These are phyloP conservation scores for Crenuchus spilurus DNA, from an alignment of 2,797 vertebrate genomes.

Conservation along the genomic window DNA sequence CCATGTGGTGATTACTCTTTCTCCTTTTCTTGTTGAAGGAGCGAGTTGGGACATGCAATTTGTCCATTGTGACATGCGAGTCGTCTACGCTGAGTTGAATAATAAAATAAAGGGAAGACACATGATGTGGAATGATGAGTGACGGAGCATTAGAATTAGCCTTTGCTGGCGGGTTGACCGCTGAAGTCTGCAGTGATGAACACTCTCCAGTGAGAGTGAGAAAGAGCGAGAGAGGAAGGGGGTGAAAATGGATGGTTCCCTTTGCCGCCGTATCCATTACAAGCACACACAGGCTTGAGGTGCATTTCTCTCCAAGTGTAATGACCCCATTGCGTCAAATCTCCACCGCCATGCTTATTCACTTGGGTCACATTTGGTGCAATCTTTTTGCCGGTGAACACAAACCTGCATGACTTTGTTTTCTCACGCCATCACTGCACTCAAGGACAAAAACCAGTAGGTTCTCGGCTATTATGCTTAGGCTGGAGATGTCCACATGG, in stretches of 20 bases:
- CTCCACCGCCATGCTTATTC: conserved; percentile 9
- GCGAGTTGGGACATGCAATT: conserved; percentile 29
- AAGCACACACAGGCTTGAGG: conserved; percentile 26
- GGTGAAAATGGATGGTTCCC: conserved; percentile 19
- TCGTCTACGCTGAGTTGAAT: conserved; percentile 11
- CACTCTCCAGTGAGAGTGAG: neutral
- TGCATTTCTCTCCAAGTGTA: conserved; percentile 20
- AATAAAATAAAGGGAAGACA: conserved; percentile 14
- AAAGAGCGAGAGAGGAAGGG: neutral
- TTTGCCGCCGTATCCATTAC: conserved; percentile 62
- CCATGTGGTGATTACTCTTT: conserved; percentile 30
- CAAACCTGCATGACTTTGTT: conserved; percentile 25
- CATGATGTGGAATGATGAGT: conserved; percentile 11
- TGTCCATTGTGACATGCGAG: conserved; percentile 14
- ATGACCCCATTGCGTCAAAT: conserved; percentile 39
- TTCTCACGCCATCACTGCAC: conserved; percentile 21
- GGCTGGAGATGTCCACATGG: conserved; percentile 27
- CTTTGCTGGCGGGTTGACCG: conserved; percentile 18
- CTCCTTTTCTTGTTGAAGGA: conserved; percentile 25
- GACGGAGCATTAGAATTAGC: conserved; percentile 19
- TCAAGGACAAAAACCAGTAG: conserved; percentile 32
- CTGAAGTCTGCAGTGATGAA: conserved; percentile 22
- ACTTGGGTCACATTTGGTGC: conserved; percentile 17
- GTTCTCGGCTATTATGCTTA: conserved; percentile 27
- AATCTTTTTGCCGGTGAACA: conserved; percentile 14